Percentiles rank a stretch among this genome's conserved stretches.
phyloP scores from a whole-genome alignment of 2,797 vertebrate species.

The Sebastes trivittatus region DNA sequence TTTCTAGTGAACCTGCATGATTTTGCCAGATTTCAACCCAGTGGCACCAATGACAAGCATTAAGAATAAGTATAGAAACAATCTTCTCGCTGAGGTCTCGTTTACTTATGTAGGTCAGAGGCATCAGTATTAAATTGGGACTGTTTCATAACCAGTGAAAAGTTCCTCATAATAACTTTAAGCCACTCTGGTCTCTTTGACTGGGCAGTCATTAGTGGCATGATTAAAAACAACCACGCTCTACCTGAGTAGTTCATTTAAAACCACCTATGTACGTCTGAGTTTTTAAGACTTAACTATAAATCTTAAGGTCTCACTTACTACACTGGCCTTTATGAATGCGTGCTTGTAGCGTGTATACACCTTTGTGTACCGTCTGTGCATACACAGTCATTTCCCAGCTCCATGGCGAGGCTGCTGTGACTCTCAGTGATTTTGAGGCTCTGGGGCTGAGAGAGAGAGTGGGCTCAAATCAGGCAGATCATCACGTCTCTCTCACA shows the following conservation, averaged over 20 bases:
- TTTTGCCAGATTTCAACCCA: no score
- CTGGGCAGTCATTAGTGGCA: neutral
- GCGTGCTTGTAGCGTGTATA: neutral
- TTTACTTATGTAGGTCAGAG: no score
- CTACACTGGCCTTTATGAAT: neutral
- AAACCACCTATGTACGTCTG: neutral
- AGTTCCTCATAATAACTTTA: no score
- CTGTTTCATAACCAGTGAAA: no score
- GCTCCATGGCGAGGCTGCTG: conserved; percentile 8
- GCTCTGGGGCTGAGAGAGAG: conserved; percentile 4
- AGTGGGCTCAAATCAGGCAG: conserved; percentile 37
- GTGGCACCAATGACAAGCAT: no score
- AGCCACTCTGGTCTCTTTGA: neutral
- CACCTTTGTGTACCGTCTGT: neutral
- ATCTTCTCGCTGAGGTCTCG: no score
- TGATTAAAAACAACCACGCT: neutral
- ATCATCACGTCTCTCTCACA: conserved; percentile 39
- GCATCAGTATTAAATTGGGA: no score
- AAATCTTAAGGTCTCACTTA: neutral
- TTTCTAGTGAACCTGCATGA: no score
- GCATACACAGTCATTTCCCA: neutral
- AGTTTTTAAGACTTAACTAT: neutral
- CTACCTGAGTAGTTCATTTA: neutral
- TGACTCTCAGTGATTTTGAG: conserved; percentile 22
- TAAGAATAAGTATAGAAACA: no score